Conservation (phyloP, 2,888 invertebrate species). For the Leptopilina syphax region DNA sequence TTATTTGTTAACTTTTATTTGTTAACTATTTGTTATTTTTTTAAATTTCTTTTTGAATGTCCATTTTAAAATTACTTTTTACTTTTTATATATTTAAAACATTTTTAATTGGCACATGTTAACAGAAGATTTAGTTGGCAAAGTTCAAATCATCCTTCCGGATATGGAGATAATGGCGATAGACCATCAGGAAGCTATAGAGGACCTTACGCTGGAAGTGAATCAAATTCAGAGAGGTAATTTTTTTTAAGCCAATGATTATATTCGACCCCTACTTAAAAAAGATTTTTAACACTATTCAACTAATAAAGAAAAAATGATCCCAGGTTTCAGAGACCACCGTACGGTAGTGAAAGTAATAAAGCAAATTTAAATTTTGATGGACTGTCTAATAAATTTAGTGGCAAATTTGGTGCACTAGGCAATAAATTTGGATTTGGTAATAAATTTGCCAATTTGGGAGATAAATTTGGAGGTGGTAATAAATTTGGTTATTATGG, state of each 20-base stretch:
- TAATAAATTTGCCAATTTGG: not conserved
- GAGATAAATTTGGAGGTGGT: slow-evolving; percentile 9
- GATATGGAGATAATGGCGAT: slow-evolving; percentile 21
- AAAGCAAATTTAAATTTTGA: slow-evolving; percentile 18
- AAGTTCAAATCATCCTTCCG: slow-evolving; percentile 40
- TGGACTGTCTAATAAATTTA: not conserved
- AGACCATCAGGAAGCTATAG: slow-evolving; percentile 20
- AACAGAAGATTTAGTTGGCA: slow-evolving; percentile 53
- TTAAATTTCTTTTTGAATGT: no score
- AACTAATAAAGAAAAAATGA: not conserved
- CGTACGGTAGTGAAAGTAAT: not conserved
- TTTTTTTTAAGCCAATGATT: not conserved
- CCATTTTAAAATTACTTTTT: no score
- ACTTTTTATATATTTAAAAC: no score
- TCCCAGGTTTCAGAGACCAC: slow-evolving; percentile 14
- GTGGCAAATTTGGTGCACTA: not conserved
- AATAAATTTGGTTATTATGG: slow-evolving; percentile 34
- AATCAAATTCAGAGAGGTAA: slow-evolving; percentile 52
- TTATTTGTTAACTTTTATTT: no score
- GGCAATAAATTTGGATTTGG: not conserved
- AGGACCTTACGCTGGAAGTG: slow-evolving; percentile 34
- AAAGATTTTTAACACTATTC: not conserved
- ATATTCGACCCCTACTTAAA: no score
- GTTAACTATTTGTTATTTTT: no score
- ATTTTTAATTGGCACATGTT: not conserved